Base-by-base conservation (phyloP, 2,797 vertebrate genomes). In the Neostethus bicornis region DNA sequence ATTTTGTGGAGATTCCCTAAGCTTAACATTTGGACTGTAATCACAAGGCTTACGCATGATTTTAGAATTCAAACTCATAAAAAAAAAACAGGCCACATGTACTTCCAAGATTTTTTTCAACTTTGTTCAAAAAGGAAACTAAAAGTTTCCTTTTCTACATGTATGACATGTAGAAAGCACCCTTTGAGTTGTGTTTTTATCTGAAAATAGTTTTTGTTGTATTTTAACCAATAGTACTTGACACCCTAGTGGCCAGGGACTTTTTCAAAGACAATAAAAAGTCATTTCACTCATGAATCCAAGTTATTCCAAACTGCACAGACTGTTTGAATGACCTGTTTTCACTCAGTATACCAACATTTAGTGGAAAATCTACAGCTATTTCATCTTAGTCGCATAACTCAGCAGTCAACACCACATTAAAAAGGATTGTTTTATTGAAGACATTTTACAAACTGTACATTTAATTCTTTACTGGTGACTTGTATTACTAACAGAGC, bases 401-500 rank as follows among this genome's bases (percentile, higher is more conserved):
- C 41, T 20, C 42, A 19, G 59, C 24, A 14, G 1, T 47, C 35
- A 37, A 16, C 32, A 10, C 16, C 3, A 49, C 44, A 45, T 45
- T 47, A 35, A 44, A 71, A 35, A 31, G 20, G 5, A 47, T 20
- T 8, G 6, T 51, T 55, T 55, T 49, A 68, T 47, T 59, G 29
- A 58, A 65, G 28, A 62, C 39, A 26, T 28, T 50, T 56, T 50
- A 65, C 51, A 74, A 58, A 74, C 56, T 63, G 54, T 42, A 55
- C 75, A 84, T 71, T 85, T 73, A 82, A 80, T 85, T 77, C 80
- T 73, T 79, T 78, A 14, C 45, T 57, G 44, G 80, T 81, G 78
- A 75, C 81, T 83, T 84, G 80, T 58, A 85, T 80, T 70, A 65
- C 73, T 64, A 67, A 55, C 65, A 77, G 64, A 66, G 57, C 55